Evolutionary conservation across 2,113 vertebrate species (phyloP).

Genomic region (Echinops telfairi): DNA sequence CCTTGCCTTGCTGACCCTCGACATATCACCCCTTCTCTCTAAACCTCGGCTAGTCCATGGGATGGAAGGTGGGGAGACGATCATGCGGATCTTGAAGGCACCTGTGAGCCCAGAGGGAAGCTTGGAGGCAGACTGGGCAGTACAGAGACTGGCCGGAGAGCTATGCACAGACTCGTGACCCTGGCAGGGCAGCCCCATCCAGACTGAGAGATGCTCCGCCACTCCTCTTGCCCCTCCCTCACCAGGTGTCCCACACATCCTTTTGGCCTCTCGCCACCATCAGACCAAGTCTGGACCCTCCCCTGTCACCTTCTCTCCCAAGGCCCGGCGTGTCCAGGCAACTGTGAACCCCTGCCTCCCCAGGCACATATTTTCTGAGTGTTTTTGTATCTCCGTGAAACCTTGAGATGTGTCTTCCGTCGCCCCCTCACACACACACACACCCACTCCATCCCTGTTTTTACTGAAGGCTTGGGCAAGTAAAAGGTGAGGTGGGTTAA

Average conservation of each 20-base stretch:
- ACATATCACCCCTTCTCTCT: neutral
- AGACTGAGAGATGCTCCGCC: neutral
- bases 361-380: neutral
- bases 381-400: neutral
- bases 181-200: neutral
- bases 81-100: neutral
- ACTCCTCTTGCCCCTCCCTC: neutral
- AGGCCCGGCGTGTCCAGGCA: neutral
- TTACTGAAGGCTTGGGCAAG: neutral
- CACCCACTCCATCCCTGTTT: neutral
- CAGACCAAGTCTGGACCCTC: neutral
- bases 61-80: fast-evolving
- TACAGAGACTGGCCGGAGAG: too few relatives aligned
- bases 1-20: neutral
- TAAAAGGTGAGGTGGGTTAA: too few relatives aligned
- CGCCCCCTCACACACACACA: too few relatives aligned
- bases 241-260: neutral
- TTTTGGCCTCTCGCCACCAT: too few relatives aligned
- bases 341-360: neutral
- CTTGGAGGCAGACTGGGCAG: neutral
- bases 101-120: neutral
- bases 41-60: too few relatives aligned
- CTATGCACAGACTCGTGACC: too few relatives aligned
- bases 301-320: too few relatives aligned
- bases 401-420: neutral